Percentiles rank a stretch among this genome's conserved stretches.
Evolutionary conservation across 2,113 vertebrate species (phyloP).

Genomic region (Erythrolamprus reginae): DNA sequence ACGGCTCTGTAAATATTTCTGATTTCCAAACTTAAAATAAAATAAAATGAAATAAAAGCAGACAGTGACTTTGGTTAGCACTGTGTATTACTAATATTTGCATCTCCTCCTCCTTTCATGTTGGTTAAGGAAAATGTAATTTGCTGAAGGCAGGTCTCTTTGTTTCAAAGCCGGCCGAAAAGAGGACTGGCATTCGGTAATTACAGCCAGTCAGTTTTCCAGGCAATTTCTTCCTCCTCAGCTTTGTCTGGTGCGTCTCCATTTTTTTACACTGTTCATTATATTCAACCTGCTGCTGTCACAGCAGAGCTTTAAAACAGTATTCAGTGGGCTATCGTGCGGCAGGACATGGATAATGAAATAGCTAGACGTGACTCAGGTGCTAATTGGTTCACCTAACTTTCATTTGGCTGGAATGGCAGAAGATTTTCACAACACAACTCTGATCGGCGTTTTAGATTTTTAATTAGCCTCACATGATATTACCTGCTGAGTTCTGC

Average conservation of each 20-base stretch:
- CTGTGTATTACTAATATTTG: slow-evolving; percentile 64
- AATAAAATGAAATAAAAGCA: slow-evolving; percentile 55
- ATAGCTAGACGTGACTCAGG: slow-evolving; percentile 74
- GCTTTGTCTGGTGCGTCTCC: slow-evolving; percentile 64
- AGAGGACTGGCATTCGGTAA: slow-evolving; percentile 64
- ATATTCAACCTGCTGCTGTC: slow-evolving; percentile 72
- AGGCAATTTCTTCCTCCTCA: slow-evolving; percentile 65
- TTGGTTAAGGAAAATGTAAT: slow-evolving; percentile 64
- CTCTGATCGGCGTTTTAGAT: slow-evolving; percentile 69
- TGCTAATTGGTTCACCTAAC: slow-evolving; percentile 74
- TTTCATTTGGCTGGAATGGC: slow-evolving; percentile 71
- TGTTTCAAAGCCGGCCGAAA: slow-evolving; percentile 67
- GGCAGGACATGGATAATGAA: slow-evolving; percentile 77
- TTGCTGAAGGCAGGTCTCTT: slow-evolving; percentile 64
- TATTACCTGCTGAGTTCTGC: slow-evolving; percentile 71
- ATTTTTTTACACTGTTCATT: slow-evolving; percentile 75
- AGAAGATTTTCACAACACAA: slow-evolving; percentile 73
- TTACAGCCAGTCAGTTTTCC: slow-evolving; percentile 67
- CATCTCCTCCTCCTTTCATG: slow-evolving; percentile 62
- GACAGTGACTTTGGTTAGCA: slow-evolving; percentile 58
- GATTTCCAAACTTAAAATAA: slow-evolving; percentile 51
- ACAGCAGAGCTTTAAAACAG: slow-evolving; percentile 75
- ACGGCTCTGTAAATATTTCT: slow-evolving; percentile 46
- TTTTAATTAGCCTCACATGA: slow-evolving; percentile 72
- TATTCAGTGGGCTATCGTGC: slow-evolving; percentile 76